Evolutionary conservation across 2,888 invertebrate genomes (phyloP).

Genomic region (Drosophila merina): DNA sequence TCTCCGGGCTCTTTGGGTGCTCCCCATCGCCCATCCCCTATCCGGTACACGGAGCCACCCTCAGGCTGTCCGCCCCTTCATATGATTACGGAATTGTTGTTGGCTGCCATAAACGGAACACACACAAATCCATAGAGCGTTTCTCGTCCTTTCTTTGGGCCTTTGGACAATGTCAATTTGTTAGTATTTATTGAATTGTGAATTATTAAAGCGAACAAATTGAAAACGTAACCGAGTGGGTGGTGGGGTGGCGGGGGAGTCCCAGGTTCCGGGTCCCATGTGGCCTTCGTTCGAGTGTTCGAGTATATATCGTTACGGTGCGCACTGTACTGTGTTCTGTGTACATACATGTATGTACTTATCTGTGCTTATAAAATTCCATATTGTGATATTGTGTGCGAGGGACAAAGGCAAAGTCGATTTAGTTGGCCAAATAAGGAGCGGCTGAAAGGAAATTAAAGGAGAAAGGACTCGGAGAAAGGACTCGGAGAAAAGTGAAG

Average conservation of each 20-base stretch:
- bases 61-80: slow-evolving; percentile 5
- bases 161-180: slow-evolving; percentile 80
- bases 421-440: slow-evolving; percentile 73
- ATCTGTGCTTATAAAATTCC: slow-evolving; percentile 50
- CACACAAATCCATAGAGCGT: slow-evolving; percentile 32
- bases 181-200: slow-evolving; percentile 81
- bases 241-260: slow-evolving; percentile 16
- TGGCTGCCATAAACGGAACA: slow-evolving; percentile 30
- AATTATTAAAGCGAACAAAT: slow-evolving; percentile 81
- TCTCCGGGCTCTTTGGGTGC: neutral
- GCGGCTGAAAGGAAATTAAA: slow-evolving; percentile 58
- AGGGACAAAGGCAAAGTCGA: slow-evolving; percentile 72
- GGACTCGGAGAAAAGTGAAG: neutral
- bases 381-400: slow-evolving; percentile 65
- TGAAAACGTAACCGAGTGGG: slow-evolving; percentile 56
- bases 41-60: neutral
- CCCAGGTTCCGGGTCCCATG: slow-evolving; percentile 13
- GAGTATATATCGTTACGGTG: slow-evolving; percentile 3
- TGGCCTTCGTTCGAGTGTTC: slow-evolving; percentile 3
- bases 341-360: slow-evolving; percentile 14
- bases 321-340: neutral
- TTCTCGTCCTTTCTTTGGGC: slow-evolving; percentile 33
- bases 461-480: slow-evolving; percentile 13
- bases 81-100: slow-evolving; percentile 41
- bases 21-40: neutral